phyloP scores from a whole-genome alignment of 2,888 invertebrate genomes.

The Cordilura impudica region DNA sequence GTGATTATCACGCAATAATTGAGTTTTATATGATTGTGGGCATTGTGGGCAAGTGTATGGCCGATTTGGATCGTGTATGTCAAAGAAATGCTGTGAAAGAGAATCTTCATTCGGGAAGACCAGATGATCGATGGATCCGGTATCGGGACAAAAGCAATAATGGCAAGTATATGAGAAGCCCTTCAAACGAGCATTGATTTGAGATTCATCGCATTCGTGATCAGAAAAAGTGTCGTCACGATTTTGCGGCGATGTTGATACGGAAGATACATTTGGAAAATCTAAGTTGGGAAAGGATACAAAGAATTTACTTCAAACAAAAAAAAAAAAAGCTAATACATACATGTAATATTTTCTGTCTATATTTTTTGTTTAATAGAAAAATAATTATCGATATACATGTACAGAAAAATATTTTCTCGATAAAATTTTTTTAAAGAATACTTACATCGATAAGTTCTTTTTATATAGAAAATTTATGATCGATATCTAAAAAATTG shows the following conservation, averaged over 20 bases:
- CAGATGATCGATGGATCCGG: slow-evolving; percentile 59
- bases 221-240: slow-evolving; percentile 24
- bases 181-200: slow-evolving; percentile 48
- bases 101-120: slow-evolving; percentile 61
- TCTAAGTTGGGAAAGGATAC: slow-evolving; percentile 13
- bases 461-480: no score
- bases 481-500: no score
- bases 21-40: slow-evolving; percentile 52
- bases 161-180: slow-evolving; percentile 63
- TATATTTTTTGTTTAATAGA: neutral
- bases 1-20: slow-evolving; percentile 60
- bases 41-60: slow-evolving; percentile 66
- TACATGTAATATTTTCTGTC: no score
- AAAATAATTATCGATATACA: neutral
- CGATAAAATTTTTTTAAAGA: neutral
- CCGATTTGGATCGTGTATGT: slow-evolving; percentile 65
- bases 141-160: slow-evolving; percentile 62
- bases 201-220: slow-evolving; percentile 30
- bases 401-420: neutral
- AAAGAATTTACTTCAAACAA: no score
- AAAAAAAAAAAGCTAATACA: no score
- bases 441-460: no score
- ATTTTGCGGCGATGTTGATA: slow-evolving; percentile 1
- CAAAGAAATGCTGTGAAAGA: slow-evolving; percentile 66
- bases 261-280: slow-evolving; percentile 3